Evolutionary conservation across 2,888 invertebrate species (phyloP).

Genomic region (Cephus rjabovi): DNA sequence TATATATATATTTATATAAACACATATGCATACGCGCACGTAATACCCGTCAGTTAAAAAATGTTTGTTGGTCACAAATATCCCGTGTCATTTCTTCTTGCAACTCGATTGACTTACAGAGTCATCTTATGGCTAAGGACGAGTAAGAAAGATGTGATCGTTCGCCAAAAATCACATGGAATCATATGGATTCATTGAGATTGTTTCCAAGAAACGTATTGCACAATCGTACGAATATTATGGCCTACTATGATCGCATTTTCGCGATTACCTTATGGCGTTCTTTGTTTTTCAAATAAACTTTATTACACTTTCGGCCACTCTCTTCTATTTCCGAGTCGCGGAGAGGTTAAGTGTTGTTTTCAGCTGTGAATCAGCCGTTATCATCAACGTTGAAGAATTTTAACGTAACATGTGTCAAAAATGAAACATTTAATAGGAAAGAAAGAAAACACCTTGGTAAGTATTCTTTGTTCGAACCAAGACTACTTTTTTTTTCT

Average conservation of each 20-base stretch:
- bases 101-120: background rate
- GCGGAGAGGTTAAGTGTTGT: too few relatives aligned
- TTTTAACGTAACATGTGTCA: conserved; percentile 3
- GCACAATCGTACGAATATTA: background rate
- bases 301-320: too few relatives aligned
- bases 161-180: background rate
- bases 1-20: background rate
- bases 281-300: too few relatives aligned
- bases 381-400: conserved; percentile 15
- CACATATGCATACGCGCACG: background rate
- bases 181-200: background rate
- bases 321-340: too few relatives aligned
- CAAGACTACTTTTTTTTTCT: conserved; percentile 5
- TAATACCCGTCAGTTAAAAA: background rate
- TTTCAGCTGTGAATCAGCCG: too few relatives aligned
- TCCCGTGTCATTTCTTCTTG: background rate
- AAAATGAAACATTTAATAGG: conserved; percentile 8
- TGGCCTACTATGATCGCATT: background rate
- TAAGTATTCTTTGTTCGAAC: conserved; percentile 11
- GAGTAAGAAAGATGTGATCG: background rate
- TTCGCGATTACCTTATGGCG: background rate
- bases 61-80: background rate
- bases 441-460: background rate
- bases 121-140: background rate
- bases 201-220: background rate